Percentiles rank a stretch among this genome's conserved stretches.
These are phyloP conservation scores for Petroica traversi DNA, from an alignment of 2,113 vertebrate genomes.

Conservation along the genomic window DNA sequence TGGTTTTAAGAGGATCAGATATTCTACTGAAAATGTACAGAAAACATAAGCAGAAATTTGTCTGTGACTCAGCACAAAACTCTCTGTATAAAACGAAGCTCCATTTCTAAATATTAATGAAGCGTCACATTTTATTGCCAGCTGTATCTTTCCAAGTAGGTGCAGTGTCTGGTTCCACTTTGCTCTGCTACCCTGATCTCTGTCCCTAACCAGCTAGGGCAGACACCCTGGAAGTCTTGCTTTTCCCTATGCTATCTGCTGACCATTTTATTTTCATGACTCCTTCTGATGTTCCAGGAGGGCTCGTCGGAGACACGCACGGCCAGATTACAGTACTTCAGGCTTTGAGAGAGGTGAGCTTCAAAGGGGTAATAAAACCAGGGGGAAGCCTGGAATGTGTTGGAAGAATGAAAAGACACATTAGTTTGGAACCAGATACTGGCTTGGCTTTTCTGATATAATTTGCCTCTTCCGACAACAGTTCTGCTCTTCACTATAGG, in stretches of 20 bases:
- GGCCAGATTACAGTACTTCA: constrained; percentile 45
- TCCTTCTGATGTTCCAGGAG: constrained; percentile 4
- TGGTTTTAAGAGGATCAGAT: background rate
- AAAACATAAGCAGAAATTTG: background rate
- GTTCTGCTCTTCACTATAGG: background rate
- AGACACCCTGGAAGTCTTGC: background rate
- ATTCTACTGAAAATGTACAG: background rate
- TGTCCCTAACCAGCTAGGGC: background rate
- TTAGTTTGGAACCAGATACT: background rate
- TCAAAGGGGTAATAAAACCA: background rate
- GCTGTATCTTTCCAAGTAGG: background rate
- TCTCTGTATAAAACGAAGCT: background rate
- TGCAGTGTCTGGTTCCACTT: background rate
- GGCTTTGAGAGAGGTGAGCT: constrained; percentile 65
- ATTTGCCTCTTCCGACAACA: background rate
- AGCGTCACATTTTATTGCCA: background rate
- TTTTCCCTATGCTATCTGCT: background rate
- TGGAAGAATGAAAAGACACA: background rate
- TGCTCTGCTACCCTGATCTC: background rate
- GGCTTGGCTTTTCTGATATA: background rate
- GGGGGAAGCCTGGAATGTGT: background rate
- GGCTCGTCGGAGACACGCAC: background rate
- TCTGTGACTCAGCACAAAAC: background rate
- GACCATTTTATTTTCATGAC: background rate
- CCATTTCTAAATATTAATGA: background rate